A percentile compares a stretch with the other conserved stretches of the same genome.
Conservation (phyloP, 1,140 invertebrate species). For the Calosoma granatense region DNA sequence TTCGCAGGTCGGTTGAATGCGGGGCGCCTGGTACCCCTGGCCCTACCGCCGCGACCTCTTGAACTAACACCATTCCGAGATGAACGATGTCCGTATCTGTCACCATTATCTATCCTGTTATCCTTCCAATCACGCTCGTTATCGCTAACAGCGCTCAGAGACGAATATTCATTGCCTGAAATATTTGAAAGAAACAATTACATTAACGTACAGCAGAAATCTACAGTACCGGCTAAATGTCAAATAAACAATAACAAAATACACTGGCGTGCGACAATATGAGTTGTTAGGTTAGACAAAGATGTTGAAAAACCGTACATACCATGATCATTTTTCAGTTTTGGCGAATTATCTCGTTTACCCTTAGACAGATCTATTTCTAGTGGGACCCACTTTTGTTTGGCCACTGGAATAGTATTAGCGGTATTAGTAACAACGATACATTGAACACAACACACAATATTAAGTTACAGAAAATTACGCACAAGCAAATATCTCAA, state of each 20-base stretch:
- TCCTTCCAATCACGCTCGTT: constrained; percentile 23
- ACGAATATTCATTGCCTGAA: background rate
- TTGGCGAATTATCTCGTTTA: constrained; percentile 19
- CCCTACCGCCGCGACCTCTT: constrained; percentile 19
- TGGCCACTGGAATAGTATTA: constrained; percentile 25
- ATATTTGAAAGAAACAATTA: background rate
- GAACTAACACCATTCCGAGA: constrained; percentile 29
- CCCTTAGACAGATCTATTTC: constrained; percentile 54
- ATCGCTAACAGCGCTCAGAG: constrained; percentile 30
- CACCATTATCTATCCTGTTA: constrained; percentile 19
- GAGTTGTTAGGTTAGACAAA: too few species aligned
- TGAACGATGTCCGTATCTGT: constrained; percentile 23
- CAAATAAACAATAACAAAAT: too few species aligned
- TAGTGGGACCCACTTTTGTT: constrained; percentile 67
- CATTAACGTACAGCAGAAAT: background rate
- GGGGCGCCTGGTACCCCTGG: constrained; percentile 26
- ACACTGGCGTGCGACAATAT: too few species aligned
- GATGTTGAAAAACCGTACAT: background rate
- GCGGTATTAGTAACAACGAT: constrained; percentile 15
- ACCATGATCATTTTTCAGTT: constrained; percentile 12
- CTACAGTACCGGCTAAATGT: too few species aligned
- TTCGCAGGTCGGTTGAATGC: constrained; percentile 22
- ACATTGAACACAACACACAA: background rate
- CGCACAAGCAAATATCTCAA: background rate
- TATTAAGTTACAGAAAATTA: too few species aligned